A percentile compares a stretch with the other conserved stretches of the same genome.
Conservation (phyloP, 53 echinoderm and acorn worm species). For the Echinometra lucunter region DNA sequence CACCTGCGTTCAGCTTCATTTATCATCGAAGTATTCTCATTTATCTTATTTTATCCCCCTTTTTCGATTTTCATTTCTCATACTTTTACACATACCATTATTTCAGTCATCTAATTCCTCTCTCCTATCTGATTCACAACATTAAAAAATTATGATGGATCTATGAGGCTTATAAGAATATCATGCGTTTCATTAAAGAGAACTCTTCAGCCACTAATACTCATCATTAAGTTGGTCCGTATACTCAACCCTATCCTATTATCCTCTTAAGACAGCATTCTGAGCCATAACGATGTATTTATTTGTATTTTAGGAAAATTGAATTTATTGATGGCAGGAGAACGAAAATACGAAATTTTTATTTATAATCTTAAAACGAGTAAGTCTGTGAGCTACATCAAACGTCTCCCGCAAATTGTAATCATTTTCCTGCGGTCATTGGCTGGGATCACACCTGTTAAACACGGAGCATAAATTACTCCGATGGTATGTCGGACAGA, state of each 20-base stretch:
- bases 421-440: not conserved
- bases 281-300: too few relatives aligned
- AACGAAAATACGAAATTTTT: not conserved
- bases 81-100: too few relatives aligned
- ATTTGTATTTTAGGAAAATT: too few relatives aligned
- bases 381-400: not conserved
- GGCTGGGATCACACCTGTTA: not conserved
- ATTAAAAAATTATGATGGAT: too few relatives aligned
- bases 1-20: not conserved
- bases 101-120: too few relatives aligned
- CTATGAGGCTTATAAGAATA: too few relatives aligned
- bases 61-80: not conserved
- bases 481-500: not conserved
- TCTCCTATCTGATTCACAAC: too few relatives aligned
- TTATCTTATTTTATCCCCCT: not conserved
- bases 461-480: not conserved
- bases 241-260: too few relatives aligned
- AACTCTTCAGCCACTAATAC: too few relatives aligned
- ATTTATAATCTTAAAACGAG: not conserved
- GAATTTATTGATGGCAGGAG: not conserved
- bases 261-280: too few relatives aligned
- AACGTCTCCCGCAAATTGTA: not conserved
- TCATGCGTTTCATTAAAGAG: too few relatives aligned
- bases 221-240: too few relatives aligned
- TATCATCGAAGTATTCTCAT: not conserved